Conservation (phyloP, 2,113 vertebrate genomes). For the Hemichromis elongatus region DNA sequence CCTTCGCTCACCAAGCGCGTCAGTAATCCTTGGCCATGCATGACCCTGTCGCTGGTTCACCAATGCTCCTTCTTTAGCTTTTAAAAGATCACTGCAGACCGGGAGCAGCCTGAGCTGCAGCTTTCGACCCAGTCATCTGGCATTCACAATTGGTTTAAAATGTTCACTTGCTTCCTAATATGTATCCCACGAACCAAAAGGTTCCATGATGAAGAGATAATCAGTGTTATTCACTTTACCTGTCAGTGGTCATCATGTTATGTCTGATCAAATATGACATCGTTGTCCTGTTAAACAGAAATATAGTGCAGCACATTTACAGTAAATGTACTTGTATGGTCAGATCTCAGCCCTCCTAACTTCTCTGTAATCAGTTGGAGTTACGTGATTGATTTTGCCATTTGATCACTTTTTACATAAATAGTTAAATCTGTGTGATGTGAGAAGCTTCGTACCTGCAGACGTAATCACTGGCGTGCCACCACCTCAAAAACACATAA, state of each 20-base stretch:
- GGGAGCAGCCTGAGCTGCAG: neutral
- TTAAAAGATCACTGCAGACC: neutral
- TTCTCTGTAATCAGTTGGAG: neutral
- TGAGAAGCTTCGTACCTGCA: neutral
- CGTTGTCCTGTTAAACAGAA: neutral
- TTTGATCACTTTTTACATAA: neutral
- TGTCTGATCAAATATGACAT: neutral
- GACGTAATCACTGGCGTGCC: neutral
- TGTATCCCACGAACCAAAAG: neutral
- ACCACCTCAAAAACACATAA: neutral
- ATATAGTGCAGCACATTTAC: neutral
- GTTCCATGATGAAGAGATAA: neutral
- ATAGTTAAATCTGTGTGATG: neutral
- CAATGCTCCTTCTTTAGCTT: neutral
- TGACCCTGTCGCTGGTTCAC: neutral
- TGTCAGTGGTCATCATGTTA: neutral
- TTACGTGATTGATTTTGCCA: neutral
- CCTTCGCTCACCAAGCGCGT: neutral
- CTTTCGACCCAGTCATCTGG: neutral
- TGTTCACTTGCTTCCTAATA: neutral
- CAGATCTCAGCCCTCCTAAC: neutral
- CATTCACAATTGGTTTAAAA: neutral
- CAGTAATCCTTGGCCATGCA: neutral
- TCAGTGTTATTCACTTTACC: neutral
- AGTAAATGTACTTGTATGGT: neutral